Percentiles rank a stretch among this genome's conserved stretches.
Conservation (phyloP, 1,140 invertebrate species). For the Aphis gossypii region DNA sequence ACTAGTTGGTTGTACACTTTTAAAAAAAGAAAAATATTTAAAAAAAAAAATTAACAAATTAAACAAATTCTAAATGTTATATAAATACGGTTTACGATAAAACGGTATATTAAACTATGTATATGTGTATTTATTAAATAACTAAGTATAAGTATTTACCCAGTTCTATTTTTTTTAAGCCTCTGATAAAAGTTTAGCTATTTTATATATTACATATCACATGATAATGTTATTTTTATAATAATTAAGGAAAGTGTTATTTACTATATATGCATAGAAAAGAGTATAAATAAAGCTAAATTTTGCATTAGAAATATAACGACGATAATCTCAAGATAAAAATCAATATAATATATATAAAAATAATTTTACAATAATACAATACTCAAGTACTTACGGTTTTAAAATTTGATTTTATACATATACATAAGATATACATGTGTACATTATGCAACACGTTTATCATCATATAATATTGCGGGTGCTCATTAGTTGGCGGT, state of each 20-base stretch:
- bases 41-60: background rate
- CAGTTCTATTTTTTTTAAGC: no score
- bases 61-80: background rate
- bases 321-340: background rate
- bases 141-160: no score
- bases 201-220: no score
- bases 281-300: background rate
- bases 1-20: no score
- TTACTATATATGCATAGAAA: no score
- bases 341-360: background rate
- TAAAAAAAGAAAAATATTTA: background rate
- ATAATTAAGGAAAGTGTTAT: no score
- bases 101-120: background rate
- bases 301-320: background rate
- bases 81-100: background rate
- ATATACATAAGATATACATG: background rate
- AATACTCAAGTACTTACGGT: background rate
- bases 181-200: no score
- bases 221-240: no score
- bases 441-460: conserved; percentile 48
- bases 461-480: conserved; percentile 11
- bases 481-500: conserved; percentile 38
- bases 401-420: background rate
- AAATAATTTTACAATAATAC: background rate
- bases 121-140: no score